Evolutionary conservation across 2,113 vertebrate species (phyloP).

Genomic region (Grammomys dolichurus): DNA sequence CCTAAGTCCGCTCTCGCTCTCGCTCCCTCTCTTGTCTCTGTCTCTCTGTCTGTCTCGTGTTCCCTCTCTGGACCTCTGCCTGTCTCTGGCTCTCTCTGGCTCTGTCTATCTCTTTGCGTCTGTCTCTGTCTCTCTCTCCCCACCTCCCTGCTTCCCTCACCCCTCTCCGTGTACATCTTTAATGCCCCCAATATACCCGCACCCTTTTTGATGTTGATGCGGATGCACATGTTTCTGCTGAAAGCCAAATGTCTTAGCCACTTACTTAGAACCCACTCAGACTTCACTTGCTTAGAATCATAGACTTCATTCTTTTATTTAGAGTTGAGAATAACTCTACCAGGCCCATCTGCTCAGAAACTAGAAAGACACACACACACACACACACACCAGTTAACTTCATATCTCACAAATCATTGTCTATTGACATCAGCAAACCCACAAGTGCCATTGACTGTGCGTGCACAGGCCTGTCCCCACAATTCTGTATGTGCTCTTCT

Average conservation of each 20-base stretch:
- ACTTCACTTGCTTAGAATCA: not conserved
- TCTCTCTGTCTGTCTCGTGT: not conserved
- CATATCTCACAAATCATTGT: conserved; percentile 23
- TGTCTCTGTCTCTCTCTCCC: not conserved
- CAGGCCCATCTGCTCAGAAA: conserved; percentile 3
- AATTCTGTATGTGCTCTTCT: not conserved
- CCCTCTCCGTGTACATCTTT: not conserved
- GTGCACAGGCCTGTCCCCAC: not conserved
- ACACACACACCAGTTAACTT: not conserved
- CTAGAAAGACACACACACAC: not conserved
- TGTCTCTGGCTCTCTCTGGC: not conserved
- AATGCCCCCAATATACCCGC: not conserved
- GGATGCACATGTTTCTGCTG: not conserved
- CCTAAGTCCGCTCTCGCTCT: not conserved
- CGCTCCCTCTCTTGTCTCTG: not conserved
- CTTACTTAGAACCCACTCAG: not conserved
- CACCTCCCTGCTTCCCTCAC: accelerated
- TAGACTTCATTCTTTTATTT: conserved; percentile 8
- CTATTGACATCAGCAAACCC: not conserved
- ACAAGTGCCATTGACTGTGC: not conserved
- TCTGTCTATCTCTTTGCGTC: not conserved
- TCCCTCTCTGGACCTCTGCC: not conserved
- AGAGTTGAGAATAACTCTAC: not conserved
- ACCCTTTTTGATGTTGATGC: not conserved
- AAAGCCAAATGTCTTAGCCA: conserved; percentile 21